A percentile compares a stretch with the other conserved stretches of the same genome.
Conservation (phyloP, 2,797 vertebrate genomes). For the Tragelaphus oryx region DNA sequence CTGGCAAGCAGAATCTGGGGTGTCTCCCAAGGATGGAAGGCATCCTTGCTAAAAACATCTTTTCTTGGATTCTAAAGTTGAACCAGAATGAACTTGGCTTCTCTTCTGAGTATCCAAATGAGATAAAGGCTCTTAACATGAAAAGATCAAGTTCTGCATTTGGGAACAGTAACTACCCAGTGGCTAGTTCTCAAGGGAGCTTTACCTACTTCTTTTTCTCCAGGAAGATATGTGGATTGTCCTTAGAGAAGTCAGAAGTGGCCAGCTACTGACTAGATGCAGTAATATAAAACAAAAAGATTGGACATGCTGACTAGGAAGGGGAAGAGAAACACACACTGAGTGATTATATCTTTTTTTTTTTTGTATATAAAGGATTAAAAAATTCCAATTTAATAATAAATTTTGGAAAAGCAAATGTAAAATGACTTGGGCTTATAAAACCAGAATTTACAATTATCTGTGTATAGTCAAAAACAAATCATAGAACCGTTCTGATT, state of each 20-base stretch:
- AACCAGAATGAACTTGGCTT: slow-evolving; percentile 41
- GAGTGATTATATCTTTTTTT: slow-evolving; percentile 21
- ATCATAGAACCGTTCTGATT: slow-evolving; percentile 62
- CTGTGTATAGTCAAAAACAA: slow-evolving; percentile 62
- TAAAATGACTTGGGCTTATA: slow-evolving; percentile 71
- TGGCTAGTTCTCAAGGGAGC: slow-evolving; percentile 16
- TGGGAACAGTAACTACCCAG: slow-evolving; percentile 43
- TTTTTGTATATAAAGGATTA: slow-evolving; percentile 68
- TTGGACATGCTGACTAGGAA: slow-evolving; percentile 53
- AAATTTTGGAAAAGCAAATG: slow-evolving; percentile 71
- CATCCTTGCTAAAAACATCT: not conserved
- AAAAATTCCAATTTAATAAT: slow-evolving; percentile 71
- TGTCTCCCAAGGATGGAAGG: not conserved
- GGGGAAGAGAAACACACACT: slow-evolving; percentile 70
- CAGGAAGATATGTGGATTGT: slow-evolving; percentile 24
- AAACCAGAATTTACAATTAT: slow-evolving; percentile 68
- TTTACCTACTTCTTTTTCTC: slow-evolving; percentile 1
- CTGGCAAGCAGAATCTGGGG: not conserved
- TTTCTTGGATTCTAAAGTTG: slow-evolving; percentile 1
- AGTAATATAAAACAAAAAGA: slow-evolving; percentile 20
- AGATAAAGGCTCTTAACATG: slow-evolving; percentile 27
- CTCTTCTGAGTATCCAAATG: slow-evolving; percentile 47
- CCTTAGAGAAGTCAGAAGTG: slow-evolving; percentile 40
- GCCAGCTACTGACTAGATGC: not conserved
- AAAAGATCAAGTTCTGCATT: slow-evolving; percentile 34